Base-by-base conservation (phyloP, 2,888 invertebrate genomes). In the Drosophila koepferae region DNA sequence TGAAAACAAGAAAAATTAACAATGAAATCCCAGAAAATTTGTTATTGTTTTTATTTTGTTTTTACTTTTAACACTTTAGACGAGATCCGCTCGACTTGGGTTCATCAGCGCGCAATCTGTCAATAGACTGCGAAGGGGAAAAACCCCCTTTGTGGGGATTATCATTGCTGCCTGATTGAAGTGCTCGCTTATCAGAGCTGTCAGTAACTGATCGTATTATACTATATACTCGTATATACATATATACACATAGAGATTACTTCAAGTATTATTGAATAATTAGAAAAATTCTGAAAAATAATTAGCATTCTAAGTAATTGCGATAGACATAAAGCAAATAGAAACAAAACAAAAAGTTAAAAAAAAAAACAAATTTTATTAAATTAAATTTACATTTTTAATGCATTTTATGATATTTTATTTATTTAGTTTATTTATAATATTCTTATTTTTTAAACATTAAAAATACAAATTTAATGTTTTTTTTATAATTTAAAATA, bases 11-110 rank as follows among this genome's bases (percentile, higher is more conserved):
- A n/a, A 18, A 55, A 55, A 55, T 41, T 41, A 61, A 40, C 48
- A 20, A 43, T 2, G 49, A 74, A 80, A 76, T 75, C 77, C 81
- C 77, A 76, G 43, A 71, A 31, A 18, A 28, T 41, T 62, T 68
- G n/a, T 31, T 38, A 40, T 62, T 68, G 16, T 31, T 38, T 28
- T 10, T 49, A n/a, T 28, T 31, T 51, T 51, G 49, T 34, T 53
- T 55, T 70, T 46, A 54, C 44, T 53, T 28, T 44, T 53, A 31
- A 55, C 41, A 55, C 40, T 55, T 23, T n/a, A n/a, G 1, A 12
- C 10, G 41, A 51, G 49, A 18, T 51, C 7, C 18, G 34, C 7
- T 51, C 49, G 34, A 2, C 23, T 40, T 9, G 41, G 55, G 43
- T 46, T 34, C 44, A 71, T 54, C 63, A 43, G 10, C 40, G 12